These are phyloP conservation scores for Phainopepla nitens DNA, from an alignment of 2,113 vertebrate genomes.

Conservation along the genomic window DNA sequence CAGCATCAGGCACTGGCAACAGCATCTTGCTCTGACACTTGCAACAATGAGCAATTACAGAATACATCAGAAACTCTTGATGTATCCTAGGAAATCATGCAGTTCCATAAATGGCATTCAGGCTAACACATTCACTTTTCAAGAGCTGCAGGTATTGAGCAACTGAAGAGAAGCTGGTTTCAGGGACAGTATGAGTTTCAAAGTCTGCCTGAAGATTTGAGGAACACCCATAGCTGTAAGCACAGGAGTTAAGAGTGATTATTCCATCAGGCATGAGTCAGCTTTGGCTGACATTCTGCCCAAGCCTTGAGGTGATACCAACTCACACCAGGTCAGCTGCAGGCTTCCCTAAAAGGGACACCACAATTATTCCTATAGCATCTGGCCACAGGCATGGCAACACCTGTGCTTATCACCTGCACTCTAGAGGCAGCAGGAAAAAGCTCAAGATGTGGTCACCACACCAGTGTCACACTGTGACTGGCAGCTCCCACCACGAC, in stretches of 20 bases:
- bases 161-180: neutral
- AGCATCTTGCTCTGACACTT: neutral
- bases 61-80: neutral
- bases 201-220: neutral
- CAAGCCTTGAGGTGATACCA: neutral
- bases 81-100: neutral
- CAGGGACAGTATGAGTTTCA: neutral
- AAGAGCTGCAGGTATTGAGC: neutral
- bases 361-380: neutral
- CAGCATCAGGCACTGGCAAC: neutral
- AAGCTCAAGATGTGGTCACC: neutral
- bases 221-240: neutral
- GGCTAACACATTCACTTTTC: neutral
- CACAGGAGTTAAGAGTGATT: neutral
- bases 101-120: neutral
- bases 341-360: neutral
- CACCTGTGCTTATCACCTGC: neutral
- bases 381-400: neutral
- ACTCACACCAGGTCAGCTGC: neutral
- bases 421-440: neutral
- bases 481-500: neutral
- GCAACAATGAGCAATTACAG: neutral
- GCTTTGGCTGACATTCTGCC: neutral
- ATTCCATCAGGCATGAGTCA: neutral
- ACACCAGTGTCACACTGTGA: fast-evolving